Conservation (phyloP, 2,797 vertebrate genomes). For the Lithobates sylvaticus region DNA sequence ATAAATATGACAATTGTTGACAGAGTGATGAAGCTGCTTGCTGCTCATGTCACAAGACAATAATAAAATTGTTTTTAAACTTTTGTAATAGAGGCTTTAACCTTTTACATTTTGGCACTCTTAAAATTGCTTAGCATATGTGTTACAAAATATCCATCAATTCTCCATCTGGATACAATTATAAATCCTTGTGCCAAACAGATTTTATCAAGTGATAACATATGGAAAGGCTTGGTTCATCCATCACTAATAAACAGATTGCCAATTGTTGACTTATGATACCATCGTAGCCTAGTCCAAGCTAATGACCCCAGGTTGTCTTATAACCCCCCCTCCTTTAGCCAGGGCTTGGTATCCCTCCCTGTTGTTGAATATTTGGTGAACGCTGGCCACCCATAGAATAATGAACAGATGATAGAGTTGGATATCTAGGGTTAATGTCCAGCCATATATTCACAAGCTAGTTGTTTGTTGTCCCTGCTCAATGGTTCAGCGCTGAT, state of each 20-base stretch:
- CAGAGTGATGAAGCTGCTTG: not conserved
- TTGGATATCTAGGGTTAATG: constrained; percentile 79
- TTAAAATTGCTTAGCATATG: not conserved
- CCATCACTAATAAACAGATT: constrained; percentile 42
- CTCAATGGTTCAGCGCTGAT: constrained; percentile 68
- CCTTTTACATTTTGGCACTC: not conserved
- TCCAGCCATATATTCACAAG: constrained; percentile 82
- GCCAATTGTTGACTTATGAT: constrained; percentile 4
- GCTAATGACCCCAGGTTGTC: constrained; percentile 35
- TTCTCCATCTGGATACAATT: constrained; percentile 14
- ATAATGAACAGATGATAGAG: constrained; percentile 75
- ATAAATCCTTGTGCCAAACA: constrained; percentile 49
- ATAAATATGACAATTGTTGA: not conserved
- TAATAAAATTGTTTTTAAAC: not conserved
- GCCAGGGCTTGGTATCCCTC: constrained; percentile 18
- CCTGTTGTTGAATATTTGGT: constrained; percentile 53
- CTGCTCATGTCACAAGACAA: not conserved
- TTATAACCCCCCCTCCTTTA: constrained; percentile 31
- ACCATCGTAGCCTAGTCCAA: not conserved
- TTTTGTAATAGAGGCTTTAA: not conserved
- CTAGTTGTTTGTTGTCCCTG: constrained; percentile 74
- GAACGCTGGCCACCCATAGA: constrained; percentile 45
- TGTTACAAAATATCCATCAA: not conserved
- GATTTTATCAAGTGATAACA: constrained; percentile 7
- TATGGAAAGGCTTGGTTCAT: constrained; percentile 6